Conservation (phyloP, 2,113 vertebrate genomes). For the Channa argus region DNA sequence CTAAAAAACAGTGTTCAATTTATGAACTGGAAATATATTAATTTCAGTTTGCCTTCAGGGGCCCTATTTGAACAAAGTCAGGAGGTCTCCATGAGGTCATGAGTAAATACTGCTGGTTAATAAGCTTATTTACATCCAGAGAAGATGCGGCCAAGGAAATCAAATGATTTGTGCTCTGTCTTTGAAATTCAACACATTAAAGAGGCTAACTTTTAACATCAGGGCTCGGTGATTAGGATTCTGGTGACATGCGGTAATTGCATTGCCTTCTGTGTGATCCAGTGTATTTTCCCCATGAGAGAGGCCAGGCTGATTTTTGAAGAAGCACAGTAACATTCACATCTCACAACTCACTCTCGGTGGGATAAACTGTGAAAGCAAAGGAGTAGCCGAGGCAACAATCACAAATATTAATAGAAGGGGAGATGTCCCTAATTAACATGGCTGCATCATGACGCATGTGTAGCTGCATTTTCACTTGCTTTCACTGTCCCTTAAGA, state of each 20-base stretch:
- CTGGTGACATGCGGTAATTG: slow-evolving; percentile 72
- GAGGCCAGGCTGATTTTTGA: slow-evolving; percentile 50
- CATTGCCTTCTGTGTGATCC: slow-evolving; percentile 71
- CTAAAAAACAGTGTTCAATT: not conserved
- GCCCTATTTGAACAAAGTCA: slow-evolving; percentile 35
- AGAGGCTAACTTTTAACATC: slow-evolving; percentile 72
- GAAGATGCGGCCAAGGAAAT: slow-evolving; percentile 62
- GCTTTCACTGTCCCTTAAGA: slow-evolving; percentile 3
- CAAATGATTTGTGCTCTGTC: slow-evolving; percentile 69
- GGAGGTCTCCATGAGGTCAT: slow-evolving; percentile 50
- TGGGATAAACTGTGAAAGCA: slow-evolving; percentile 34
- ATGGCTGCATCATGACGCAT: not conserved
- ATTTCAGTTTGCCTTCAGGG: slow-evolving; percentile 27
- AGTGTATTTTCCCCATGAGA: slow-evolving; percentile 49
- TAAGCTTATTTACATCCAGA: slow-evolving; percentile 79
- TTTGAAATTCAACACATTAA: slow-evolving; percentile 81
- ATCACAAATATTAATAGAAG: slow-evolving; percentile 33
- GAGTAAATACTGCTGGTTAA: slow-evolving; percentile 69
- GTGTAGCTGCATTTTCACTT: not conserved
- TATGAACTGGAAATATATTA: slow-evolving; percentile 29
- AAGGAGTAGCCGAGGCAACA: not conserved
- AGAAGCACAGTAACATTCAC: slow-evolving; percentile 48
- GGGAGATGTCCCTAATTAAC: slow-evolving; percentile 15
- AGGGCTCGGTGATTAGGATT: slow-evolving; percentile 75
- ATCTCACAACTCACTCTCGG: slow-evolving; percentile 29